These are phyloP conservation scores for Mythimna ferrago DNA, from an alignment of 2,888 invertebrate genomes.

Conservation along the genomic window DNA sequence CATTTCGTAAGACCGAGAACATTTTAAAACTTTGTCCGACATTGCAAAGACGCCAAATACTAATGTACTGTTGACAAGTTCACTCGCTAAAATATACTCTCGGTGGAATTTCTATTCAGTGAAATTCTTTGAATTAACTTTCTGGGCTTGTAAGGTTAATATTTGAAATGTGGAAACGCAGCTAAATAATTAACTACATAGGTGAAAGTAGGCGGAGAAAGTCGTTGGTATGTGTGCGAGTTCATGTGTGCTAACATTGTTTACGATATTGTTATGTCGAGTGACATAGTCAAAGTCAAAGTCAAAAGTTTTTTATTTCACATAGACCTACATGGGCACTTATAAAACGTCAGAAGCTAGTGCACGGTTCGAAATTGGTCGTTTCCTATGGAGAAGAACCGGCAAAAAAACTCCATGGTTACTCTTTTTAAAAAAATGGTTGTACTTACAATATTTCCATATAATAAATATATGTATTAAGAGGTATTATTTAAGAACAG, in stretches of 20 bases:
- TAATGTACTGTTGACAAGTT: constrained; percentile 44
- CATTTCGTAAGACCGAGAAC: constrained; percentile 33
- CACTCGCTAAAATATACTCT: constrained; percentile 33
- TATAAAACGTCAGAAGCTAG: no score
- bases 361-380: no score
- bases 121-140: constrained; percentile 39
- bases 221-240: constrained; percentile 15
- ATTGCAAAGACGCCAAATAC: constrained; percentile 23
- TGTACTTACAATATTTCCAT: no score
- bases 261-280: constrained; percentile 19
- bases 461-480: no score
- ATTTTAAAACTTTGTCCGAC: constrained; percentile 38
- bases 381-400: no score
- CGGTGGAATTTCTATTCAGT: constrained; percentile 6
- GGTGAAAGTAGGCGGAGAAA: constrained; percentile 14
- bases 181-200: constrained; percentile 48
- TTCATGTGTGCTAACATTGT: constrained; percentile 32
- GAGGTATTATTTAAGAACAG: no score
- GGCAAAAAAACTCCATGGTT: no score
- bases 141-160: constrained; percentile 29
- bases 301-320: no score
- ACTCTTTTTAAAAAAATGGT: no score
- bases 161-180: constrained; percentile 47
- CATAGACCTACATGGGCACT: no score
- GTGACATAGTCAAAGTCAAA: no score